Base-by-base conservation (phyloP, 2,888 invertebrate species). In the Spisula solida region DNA sequence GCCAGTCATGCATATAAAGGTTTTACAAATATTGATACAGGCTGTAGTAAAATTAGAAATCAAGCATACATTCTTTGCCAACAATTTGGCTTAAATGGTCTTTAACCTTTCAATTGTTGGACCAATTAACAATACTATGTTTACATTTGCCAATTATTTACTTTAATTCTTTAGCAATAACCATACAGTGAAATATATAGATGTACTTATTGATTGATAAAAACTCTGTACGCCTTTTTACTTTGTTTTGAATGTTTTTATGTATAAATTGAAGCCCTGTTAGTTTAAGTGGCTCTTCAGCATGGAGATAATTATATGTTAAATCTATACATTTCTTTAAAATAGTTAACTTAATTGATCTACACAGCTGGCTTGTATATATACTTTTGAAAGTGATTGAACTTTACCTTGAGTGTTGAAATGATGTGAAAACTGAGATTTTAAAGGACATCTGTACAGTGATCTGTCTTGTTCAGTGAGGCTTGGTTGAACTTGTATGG, bases 1-100 rank as follows among this genome's bases (percentile, higher is more conserved):
- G 4, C 14, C n/a, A 75, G 2, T 75, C 75, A 75, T 75, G 75
- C 34, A 16, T 16, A 31, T 25, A 34, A 14, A 75, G 31, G 31
- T 75, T 75, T 34, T 34, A 34, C 29, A 31, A n/a, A 75, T 31
- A 75, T 75, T 75, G 75, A 75, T 75, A 75, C 75, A 75, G 29
- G 2, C 75, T 31, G 31, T 34, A 34, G 34, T 34, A 31, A 75
- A 75, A 75, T 75, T 6, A 31, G 31, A 31, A 6, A 34, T 75
- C 16, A 75, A 75, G 31, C 31, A 60, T 25, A 31, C 75, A 18
- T 31, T 80, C 25, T 25, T 41, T 80, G 80, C 51, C 80, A 80
- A 80, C 81, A 56, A 55, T 60, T 89, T 93, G 83, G 75, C 47
- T 83, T 83, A 83, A 83, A 51, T 70, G 83, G 83, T 83, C 75